Percentiles rank a stretch among this genome's conserved stretches.
Conservation (phyloP, 2,113 vertebrate genomes). For the Oryzias javanicus region DNA sequence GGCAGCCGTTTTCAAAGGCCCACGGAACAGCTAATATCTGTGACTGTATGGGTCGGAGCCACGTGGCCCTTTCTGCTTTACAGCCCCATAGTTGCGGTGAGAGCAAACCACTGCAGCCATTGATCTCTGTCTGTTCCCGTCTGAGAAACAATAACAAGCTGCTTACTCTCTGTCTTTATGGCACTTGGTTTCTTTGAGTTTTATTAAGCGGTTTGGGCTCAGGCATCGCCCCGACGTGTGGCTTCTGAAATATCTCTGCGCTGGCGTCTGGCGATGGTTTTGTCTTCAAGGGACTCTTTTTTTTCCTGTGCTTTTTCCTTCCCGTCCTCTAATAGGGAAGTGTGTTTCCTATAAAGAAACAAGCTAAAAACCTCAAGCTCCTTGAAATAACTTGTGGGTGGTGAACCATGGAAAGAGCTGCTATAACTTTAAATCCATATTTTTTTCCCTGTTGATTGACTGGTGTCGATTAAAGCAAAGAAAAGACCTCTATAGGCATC, state of each 20-base stretch:
- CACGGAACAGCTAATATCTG: slow-evolving; percentile 69
- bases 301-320: slow-evolving; percentile 4
- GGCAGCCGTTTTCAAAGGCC: slow-evolving; percentile 72
- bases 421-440: slow-evolving; percentile 41
- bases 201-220: slow-evolving; percentile 79
- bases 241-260: slow-evolving; percentile 67
- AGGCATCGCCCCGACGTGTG: slow-evolving; percentile 64
- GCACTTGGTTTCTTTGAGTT: slow-evolving; percentile 72
- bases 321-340: slow-evolving; percentile 48
- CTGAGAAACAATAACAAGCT: slow-evolving; percentile 81
- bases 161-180: slow-evolving; percentile 75
- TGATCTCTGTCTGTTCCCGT: slow-evolving; percentile 79
- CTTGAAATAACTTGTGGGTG: slow-evolving; percentile 54
- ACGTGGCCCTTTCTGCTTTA: slow-evolving; percentile 59
- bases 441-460: slow-evolving; percentile 29
- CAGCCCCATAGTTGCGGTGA: slow-evolving; percentile 74
- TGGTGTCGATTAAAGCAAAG: slow-evolving; percentile 11
- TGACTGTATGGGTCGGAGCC: slow-evolving; percentile 60
- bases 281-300: slow-evolving; percentile 49
- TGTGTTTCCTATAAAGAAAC: slow-evolving; percentile 75
- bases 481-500: slow-evolving; percentile 35
- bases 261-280: slow-evolving; percentile 73
- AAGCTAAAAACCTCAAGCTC: slow-evolving; percentile 46
- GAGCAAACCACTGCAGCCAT: slow-evolving; percentile 66
- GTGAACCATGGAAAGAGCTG: slow-evolving; percentile 44